phyloP scores from a whole-genome alignment of 1,140 invertebrate species.

The Hormaphis cornu region DNA sequence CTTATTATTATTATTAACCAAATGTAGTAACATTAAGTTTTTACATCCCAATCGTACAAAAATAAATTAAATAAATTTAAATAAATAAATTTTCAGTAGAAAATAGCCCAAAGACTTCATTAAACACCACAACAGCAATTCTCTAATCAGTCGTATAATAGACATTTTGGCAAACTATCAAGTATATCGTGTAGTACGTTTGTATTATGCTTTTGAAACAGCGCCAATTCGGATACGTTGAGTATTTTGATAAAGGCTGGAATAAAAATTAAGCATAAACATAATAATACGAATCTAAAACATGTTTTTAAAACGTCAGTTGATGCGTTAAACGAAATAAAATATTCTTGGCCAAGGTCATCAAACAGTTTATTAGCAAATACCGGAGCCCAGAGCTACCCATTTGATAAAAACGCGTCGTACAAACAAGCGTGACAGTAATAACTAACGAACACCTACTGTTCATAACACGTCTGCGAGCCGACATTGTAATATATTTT shows the following conservation, averaged over 20 bases:
- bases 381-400: neutral
- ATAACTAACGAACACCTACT: too few species aligned
- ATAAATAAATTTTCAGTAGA: constrained; percentile 38
- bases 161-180: neutral
- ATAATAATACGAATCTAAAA: neutral
- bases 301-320: neutral
- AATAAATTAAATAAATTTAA: too few species aligned
- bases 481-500: neutral
- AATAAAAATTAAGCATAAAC: neutral
- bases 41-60: too few species aligned
- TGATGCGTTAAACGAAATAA: neutral
- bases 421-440: neutral
- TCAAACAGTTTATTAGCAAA: constrained; percentile 6
- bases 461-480: neutral
- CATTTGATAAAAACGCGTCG: neutral
- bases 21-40: too few species aligned
- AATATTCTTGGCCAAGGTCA: constrained; percentile 13
- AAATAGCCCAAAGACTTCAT: neutral
- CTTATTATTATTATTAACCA: too few species aligned
- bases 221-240: neutral
- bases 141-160: neutral
- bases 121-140: too few species aligned
- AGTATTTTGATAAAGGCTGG: neutral
- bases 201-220: neutral
- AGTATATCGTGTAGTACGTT: neutral